Percentiles rank a stretch among this genome's conserved stretches.
Conservation (phyloP, 2,797 vertebrate genomes). For the Hyperoplus immaculatus region DNA sequence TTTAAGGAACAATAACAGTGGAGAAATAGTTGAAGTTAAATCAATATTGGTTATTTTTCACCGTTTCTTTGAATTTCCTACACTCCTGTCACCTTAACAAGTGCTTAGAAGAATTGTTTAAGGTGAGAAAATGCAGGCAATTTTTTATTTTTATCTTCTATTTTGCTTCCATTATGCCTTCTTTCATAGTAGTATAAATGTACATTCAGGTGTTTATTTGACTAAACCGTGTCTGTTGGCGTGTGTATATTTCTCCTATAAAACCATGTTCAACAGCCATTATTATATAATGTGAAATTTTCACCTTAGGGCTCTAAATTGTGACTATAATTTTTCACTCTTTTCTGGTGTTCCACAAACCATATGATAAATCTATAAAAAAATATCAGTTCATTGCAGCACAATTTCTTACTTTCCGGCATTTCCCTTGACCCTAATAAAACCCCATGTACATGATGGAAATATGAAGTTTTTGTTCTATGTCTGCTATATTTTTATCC, state of each 20-base stretch:
- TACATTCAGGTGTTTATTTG: too few relatives aligned
- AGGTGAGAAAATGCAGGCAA: too few relatives aligned
- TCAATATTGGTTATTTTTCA: neutral
- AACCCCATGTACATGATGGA: neutral
- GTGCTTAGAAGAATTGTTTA: neutral
- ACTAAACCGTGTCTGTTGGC: too few relatives aligned
- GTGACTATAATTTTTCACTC: neutral
- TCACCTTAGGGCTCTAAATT: neutral
- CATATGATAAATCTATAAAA: neutral
- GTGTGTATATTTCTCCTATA: too few relatives aligned
- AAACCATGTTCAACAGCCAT: too few relatives aligned
- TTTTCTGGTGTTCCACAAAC: neutral
- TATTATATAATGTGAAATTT: too few relatives aligned
- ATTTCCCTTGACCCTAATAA: neutral
- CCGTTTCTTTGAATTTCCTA: neutral
- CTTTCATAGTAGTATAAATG: too few relatives aligned
- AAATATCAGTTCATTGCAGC: neutral
- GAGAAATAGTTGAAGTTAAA: constrained; percentile 5
- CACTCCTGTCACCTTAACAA: neutral
- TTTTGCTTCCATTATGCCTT: too few relatives aligned
- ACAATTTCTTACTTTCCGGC: neutral
- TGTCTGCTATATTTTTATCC: neutral
- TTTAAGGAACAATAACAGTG: constrained; percentile 2
- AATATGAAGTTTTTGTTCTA: neutral
- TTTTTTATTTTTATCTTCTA: too few relatives aligned